Evolutionary conservation across 2,888 invertebrate species (phyloP).

Genomic region (Boloria euphrosyne): DNA sequence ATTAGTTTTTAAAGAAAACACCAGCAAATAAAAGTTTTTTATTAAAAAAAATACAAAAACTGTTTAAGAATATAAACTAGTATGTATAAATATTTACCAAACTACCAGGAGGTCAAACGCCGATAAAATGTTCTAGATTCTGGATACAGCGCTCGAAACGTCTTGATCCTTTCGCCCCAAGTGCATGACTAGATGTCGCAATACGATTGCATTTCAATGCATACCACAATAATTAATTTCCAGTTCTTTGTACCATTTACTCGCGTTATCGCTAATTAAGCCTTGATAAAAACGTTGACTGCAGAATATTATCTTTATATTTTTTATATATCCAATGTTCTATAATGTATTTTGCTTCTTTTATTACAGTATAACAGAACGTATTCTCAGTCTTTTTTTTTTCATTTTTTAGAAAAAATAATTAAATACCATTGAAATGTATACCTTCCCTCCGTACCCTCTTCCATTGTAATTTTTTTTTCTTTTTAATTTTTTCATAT

Average conservation of each 20-base stretch:
- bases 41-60: slow-evolving; percentile 28
- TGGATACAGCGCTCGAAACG: slow-evolving; percentile 46
- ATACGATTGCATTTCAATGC: slow-evolving; percentile 7
- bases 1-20: slow-evolving; percentile 6
- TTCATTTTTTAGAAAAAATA: too few relatives aligned
- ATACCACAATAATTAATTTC: slow-evolving; percentile 8
- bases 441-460: too few relatives aligned
- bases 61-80: slow-evolving; percentile 37
- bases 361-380: too few relatives aligned
- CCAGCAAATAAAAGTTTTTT: slow-evolving; percentile 8
- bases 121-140: slow-evolving; percentile 24
- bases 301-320: not conserved
- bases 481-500: not conserved
- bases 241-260: slow-evolving; percentile 11
- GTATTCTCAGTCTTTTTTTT: too few relatives aligned
- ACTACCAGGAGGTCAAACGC: slow-evolving; percentile 53
- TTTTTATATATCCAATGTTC: too few relatives aligned
- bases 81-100: slow-evolving; percentile 43
- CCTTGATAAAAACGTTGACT: slow-evolving; percentile 26
- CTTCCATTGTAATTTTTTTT: not conserved
- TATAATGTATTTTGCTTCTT: too few relatives aligned
- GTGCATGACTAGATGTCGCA: slow-evolving; percentile 39
- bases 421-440: too few relatives aligned
- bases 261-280: slow-evolving; percentile 35
- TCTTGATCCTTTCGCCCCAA: slow-evolving; percentile 56